These are phyloP conservation scores for Baryphthengus martii DNA, from an alignment of 2,113 vertebrate species.

Conservation along the genomic window DNA sequence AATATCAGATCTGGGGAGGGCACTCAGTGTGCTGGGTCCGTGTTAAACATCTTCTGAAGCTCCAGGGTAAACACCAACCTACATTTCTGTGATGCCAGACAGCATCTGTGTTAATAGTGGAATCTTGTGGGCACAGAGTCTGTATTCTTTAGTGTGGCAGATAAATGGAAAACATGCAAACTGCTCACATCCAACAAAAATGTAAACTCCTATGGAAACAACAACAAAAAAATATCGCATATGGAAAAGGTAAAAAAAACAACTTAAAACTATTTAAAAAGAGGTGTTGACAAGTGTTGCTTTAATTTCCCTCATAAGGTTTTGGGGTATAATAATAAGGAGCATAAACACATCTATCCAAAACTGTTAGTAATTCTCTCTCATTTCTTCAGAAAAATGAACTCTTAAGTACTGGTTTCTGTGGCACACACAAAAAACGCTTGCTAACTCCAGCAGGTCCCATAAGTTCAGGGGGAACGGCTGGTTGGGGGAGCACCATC, in stretches of 20 bases:
- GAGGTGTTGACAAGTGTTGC: neutral
- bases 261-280: neutral
- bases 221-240: neutral
- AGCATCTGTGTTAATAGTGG: neutral
- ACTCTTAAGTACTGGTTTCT: neutral
- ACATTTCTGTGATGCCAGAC: neutral
- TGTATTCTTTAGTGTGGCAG: neutral
- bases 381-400: neutral
- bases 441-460: neutral
- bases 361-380: neutral
- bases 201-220: neutral
- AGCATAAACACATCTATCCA: neutral
- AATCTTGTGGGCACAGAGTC: neutral
- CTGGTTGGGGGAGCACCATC: fast-evolving
- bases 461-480: neutral
- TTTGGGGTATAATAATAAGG: neutral
- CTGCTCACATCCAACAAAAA: neutral
- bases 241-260: neutral
- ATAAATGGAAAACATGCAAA: neutral
- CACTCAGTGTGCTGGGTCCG: neutral
- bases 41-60: neutral
- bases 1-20: neutral
- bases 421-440: neutral
- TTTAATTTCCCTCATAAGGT: neutral
- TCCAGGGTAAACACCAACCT: neutral